Evolutionary conservation across 2,888 invertebrate species (phyloP).

Genomic region (Rotaria socialis): DNA sequence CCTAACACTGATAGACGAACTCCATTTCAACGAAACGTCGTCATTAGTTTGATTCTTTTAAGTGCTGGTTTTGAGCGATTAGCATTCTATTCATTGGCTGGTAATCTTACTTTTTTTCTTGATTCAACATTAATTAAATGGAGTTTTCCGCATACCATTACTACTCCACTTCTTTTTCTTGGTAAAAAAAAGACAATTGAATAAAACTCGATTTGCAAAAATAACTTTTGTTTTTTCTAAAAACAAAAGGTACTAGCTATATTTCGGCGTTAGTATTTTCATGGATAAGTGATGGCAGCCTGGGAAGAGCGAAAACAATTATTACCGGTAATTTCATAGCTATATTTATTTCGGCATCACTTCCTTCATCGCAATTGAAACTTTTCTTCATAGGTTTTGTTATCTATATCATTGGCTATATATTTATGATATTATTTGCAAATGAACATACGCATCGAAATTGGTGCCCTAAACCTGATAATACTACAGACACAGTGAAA

Average conservation of each 20-base stretch:
- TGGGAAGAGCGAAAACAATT: neutral
- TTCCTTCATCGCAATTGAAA: no score
- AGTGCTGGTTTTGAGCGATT: conserved; percentile 1
- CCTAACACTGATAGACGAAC: neutral
- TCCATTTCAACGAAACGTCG: neutral
- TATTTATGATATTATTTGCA: neutral
- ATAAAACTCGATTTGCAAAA: no score
- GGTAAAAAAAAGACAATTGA: neutral
- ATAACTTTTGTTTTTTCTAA: neutral
- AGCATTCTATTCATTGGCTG: conserved; percentile 7
- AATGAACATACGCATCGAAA: neutral
- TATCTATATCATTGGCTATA: neutral
- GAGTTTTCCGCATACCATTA: neutral
- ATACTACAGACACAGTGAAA: neutral
- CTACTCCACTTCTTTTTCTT: neutral
- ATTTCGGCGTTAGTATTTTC: neutral
- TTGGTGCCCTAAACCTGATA: neutral
- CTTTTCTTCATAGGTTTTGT: neutral
- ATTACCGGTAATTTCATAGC: neutral
- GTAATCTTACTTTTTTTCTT: neutral
- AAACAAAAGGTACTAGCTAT: neutral
- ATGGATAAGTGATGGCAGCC: neutral
- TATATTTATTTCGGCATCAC: no score
- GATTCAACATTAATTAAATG: neutral
- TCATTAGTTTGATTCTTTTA: neutral